Evolutionary conservation across 2,888 invertebrate species (phyloP), one percentile per base, ranked within the genome.

Genomic region (Latrodectus elegans): DNA sequence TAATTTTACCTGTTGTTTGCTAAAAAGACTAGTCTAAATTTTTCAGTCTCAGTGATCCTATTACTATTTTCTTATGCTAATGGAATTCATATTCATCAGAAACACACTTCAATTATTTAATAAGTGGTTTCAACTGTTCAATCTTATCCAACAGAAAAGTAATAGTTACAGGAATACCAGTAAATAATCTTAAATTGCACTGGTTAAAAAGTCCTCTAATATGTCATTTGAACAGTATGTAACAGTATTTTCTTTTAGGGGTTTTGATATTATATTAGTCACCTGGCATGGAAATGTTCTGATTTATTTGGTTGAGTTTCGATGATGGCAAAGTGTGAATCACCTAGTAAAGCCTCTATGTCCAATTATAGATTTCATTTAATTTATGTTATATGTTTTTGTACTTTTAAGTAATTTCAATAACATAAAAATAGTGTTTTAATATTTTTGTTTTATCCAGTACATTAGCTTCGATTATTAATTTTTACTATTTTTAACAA

Each of bases 61-160:
- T 65, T 77, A 12, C 75, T 51, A 67, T 67, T 77, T 77, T 49
- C 17, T 67, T 17, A 77, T 67, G 49, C 65, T 77, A 67, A 67
- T 77, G 67, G 65, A 65, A 77, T 51, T 77, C 15, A 77, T 38
- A 51, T 67, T 15, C 55, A 0, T 60, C 60, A 64, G 22, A 75
- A 10, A 67, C 64, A 52, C 8, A 51, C 38, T 77, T 67, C 10
- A 77, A 77, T 51, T 77, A 49, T 64, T 65, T 51, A 0, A 67
- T 2, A 11, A 65, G 15, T 4, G 26, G 22, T 10, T 60, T 73
- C 52, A 9, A 38, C 38, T 38, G 4, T 55, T 55, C 55, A 8
- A 55, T 1, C 9, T 55, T 55, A 4, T 6, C 9, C 1, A 10
- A 55, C 4, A 1, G 55, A 4, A 55, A 55, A 55, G 0, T 9